Percentiles rank a stretch among this genome's conserved stretches.
Conservation (phyloP, 1,140 invertebrate genomes). For the Spodoptera litura region DNA sequence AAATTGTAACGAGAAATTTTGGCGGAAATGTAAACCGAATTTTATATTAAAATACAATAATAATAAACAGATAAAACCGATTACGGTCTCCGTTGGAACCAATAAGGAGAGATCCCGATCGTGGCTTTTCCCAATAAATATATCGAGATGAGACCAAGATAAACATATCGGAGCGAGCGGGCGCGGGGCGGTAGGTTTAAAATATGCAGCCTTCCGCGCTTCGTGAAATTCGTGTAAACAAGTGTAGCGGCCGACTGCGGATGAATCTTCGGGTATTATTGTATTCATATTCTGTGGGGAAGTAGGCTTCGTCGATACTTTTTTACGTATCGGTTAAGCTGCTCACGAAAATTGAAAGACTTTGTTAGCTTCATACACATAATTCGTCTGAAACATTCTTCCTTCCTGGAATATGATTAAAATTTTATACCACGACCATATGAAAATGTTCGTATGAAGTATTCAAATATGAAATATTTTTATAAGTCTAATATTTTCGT, state of each 20-base stretch:
- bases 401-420: constrained; percentile 42
- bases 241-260: constrained; percentile 64
- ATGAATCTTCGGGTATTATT: constrained; percentile 71
- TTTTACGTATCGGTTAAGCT: constrained; percentile 51
- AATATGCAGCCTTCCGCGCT: constrained; percentile 76
- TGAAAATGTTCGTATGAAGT: constrained; percentile 33
- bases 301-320: constrained; percentile 55
- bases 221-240: constrained; percentile 77
- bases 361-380: constrained; percentile 44
- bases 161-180: constrained; percentile 76
- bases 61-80: constrained; percentile 68
- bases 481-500: constrained; percentile 9
- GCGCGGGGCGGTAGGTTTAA: constrained; percentile 70
- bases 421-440: constrained; percentile 38
- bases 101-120: constrained; percentile 75
- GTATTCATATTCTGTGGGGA: constrained; percentile 60
- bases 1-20: constrained; percentile 38
- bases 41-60: constrained; percentile 62
- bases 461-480: constrained; percentile 35
- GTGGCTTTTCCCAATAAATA: constrained; percentile 79
- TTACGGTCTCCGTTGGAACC: constrained; percentile 66
- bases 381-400: constrained; percentile 43
- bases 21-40: constrained; percentile 48
- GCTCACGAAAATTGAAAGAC: constrained; percentile 47
- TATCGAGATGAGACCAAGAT: constrained; percentile 80